phyloP scores from a whole-genome alignment of 1,140 invertebrate genomes.

The Bombus consobrinus region DNA sequence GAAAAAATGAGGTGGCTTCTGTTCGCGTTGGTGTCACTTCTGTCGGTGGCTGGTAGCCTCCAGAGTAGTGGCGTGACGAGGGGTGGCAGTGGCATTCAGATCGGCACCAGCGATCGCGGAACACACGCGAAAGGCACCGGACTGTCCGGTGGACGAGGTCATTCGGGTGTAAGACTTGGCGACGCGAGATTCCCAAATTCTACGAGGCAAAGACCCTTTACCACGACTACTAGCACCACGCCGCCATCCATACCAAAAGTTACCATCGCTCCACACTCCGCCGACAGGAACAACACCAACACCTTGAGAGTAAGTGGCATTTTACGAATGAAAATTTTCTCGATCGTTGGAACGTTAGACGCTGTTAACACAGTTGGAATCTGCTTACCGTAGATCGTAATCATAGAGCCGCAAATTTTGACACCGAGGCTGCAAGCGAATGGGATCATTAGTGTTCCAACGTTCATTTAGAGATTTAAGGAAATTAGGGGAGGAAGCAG shows the following conservation, averaged over 20 bases:
- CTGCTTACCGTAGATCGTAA: background rate
- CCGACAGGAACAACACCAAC: slow-evolving; percentile 53
- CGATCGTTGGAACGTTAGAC: background rate
- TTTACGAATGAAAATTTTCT: background rate
- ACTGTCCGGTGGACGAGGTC: slow-evolving; percentile 63
- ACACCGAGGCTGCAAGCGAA: background rate
- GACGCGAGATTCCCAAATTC: slow-evolving; percentile 75
- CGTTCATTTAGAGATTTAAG: background rate
- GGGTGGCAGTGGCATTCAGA: slow-evolving; percentile 76
- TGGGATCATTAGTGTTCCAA: background rate
- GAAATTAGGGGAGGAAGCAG: background rate
- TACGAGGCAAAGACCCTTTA: slow-evolving; percentile 72
- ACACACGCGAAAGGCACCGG: slow-evolving; percentile 57
- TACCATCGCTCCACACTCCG: slow-evolving; percentile 52
- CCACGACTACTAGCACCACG: slow-evolving; percentile 71
- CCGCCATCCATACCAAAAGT: slow-evolving; percentile 35
- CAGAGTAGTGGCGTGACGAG: slow-evolving; percentile 70
- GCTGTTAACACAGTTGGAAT: background rate
- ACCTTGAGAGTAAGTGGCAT: slow-evolving; percentile 65
- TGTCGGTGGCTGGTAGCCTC: slow-evolving; percentile 56
- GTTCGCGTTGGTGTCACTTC: slow-evolving; percentile 45
- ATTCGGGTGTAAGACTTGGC: slow-evolving; percentile 75
- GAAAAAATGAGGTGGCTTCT: slow-evolving; percentile 50
- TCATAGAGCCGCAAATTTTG: background rate
- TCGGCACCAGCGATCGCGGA: slow-evolving; percentile 74